Evolutionary conservation across 2,888 invertebrate species (phyloP).

Genomic region (Drosophila barbarae): DNA sequence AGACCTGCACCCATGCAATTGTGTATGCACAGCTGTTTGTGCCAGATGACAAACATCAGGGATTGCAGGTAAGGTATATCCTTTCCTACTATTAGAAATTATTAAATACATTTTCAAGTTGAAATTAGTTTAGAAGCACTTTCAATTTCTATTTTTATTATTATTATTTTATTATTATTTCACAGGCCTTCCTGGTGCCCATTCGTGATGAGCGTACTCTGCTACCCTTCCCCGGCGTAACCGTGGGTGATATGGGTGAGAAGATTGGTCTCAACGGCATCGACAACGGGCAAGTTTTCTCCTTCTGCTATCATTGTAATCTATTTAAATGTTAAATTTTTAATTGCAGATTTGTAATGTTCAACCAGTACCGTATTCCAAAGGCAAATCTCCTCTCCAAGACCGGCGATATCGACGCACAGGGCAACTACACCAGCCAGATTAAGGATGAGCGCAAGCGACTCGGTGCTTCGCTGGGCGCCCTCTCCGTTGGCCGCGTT

Average conservation of each 20-base stretch:
- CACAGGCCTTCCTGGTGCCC: slow-evolving; percentile 90
- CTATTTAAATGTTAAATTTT: background rate
- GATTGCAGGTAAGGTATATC: slow-evolving; percentile 81
- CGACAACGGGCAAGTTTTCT: slow-evolving; percentile 89
- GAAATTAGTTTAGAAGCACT: background rate
- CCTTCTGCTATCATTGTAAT: background rate
- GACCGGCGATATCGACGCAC: slow-evolving; percentile 90
- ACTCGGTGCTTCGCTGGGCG: slow-evolving; percentile 91
- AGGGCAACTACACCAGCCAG: slow-evolving; percentile 89
- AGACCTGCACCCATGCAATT: slow-evolving; percentile 91
- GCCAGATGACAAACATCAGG: slow-evolving; percentile 88
- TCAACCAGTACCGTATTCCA: slow-evolving; percentile 89
- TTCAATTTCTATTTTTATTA: too few relatives aligned
- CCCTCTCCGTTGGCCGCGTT: slow-evolving; percentile 90
- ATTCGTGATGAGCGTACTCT: slow-evolving; percentile 88
- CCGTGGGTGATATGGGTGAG: slow-evolving; percentile 94
- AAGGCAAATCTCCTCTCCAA: slow-evolving; percentile 90
- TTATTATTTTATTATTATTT: too few relatives aligned
- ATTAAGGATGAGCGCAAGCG: slow-evolving; percentile 91
- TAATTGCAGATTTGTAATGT: slow-evolving; percentile 83
- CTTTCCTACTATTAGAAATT: too few relatives aligned
- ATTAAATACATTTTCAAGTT: background rate
- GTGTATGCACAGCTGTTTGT: slow-evolving; percentile 93
- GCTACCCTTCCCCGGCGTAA: slow-evolving; percentile 87
- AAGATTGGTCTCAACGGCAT: slow-evolving; percentile 94